Conservation (phyloP, 2,797 vertebrate genomes). For the Peromyscus melanophrys region DNA sequence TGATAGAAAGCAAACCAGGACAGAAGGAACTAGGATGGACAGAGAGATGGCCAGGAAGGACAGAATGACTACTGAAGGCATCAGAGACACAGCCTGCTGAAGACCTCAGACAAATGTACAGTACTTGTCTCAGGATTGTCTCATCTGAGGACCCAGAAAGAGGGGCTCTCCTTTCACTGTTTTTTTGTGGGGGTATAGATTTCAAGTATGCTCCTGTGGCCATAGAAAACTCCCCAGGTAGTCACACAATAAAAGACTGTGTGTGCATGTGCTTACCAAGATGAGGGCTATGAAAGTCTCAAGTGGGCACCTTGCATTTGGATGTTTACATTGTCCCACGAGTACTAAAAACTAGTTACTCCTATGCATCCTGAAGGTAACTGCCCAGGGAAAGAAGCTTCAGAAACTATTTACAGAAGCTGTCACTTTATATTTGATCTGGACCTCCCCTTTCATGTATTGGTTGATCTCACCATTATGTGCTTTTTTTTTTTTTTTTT, state of each 20-base stretch:
- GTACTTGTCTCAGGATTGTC: not conserved
- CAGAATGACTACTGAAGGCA: not conserved
- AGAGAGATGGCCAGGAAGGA: not conserved
- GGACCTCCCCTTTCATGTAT: conserved; percentile 7
- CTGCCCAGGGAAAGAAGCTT: conserved; percentile 36
- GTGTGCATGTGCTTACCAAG: not conserved
- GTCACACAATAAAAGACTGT: not conserved
- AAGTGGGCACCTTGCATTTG: conserved; percentile 38
- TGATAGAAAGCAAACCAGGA: not conserved
- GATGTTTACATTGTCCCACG: conserved; percentile 29
- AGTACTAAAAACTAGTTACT: conserved; percentile 47
- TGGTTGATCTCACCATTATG: conserved; percentile 21
- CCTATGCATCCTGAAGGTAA: conserved; percentile 17
- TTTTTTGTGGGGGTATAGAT: not conserved
- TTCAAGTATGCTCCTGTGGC: not conserved
- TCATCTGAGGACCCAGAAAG: not conserved
- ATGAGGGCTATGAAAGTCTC: not conserved
- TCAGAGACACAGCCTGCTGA: not conserved
- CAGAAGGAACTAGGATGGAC: not conserved
- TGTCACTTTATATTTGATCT: conserved; percentile 42
- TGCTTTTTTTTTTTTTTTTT: too few relatives aligned
- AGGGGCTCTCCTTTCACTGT: not conserved
- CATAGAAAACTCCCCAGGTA: not conserved
- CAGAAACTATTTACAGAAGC: not conserved
- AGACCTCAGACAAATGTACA: not conserved